Conservation (phyloP, 2,888 invertebrate genomes). For the Chrysolina americana region DNA sequence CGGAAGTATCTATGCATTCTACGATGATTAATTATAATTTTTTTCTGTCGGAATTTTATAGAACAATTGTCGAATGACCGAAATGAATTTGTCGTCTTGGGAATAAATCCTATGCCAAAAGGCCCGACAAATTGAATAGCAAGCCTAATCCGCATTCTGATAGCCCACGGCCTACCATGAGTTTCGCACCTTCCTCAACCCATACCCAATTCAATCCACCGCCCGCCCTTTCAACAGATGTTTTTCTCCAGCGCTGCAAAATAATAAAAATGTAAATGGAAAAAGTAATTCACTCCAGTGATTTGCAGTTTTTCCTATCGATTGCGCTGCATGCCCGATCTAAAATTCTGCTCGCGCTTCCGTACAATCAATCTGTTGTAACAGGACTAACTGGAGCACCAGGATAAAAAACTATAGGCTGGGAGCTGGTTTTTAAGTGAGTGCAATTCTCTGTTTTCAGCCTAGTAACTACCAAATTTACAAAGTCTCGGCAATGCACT, state of each 20-base stretch:
- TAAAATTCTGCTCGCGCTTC: slow-evolving; percentile 15
- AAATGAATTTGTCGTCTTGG: neutral
- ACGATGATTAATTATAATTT: no score
- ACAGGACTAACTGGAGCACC: slow-evolving; percentile 18
- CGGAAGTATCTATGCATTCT: no score
- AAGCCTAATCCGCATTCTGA: neutral
- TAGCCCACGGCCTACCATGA: neutral
- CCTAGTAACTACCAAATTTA: no score
- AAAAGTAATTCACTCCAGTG: slow-evolving; percentile 24
- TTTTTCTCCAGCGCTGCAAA: neutral
- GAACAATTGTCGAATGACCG: no score
- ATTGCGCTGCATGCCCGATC: slow-evolving; percentile 15
- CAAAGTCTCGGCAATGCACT: no score
- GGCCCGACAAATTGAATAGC: slow-evolving; percentile 2
- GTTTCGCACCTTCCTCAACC: neutral
- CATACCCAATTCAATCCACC: neutral
- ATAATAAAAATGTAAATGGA: slow-evolving; percentile 30
- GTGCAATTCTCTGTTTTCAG: neutral
- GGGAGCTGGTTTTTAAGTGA: neutral
- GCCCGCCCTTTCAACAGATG: neutral
- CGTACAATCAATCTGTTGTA: slow-evolving; percentile 18
- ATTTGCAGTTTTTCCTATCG: slow-evolving; percentile 28
- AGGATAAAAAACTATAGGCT: neutral
- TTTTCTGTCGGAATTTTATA: no score
- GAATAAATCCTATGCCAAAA: neutral